Evolutionary conservation across 2,797 vertebrate genomes (phyloP).

Genomic region (Anguilla obscura): DNA sequence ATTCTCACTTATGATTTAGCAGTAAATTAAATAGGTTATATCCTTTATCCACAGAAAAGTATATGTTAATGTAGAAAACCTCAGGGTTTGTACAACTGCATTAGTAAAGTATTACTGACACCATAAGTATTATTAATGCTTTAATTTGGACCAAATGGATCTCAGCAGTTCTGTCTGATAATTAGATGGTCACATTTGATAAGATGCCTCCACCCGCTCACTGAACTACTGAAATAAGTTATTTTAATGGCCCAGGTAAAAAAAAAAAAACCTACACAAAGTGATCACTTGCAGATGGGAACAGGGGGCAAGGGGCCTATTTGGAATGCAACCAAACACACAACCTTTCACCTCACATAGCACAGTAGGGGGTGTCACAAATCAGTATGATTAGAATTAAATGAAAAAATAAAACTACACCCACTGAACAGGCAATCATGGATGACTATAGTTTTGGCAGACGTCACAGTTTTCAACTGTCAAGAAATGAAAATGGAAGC

Average conservation of each 20-base stretch:
- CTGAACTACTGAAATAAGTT: not conserved
- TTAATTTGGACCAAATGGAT: not conserved
- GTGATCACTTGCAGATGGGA: not conserved
- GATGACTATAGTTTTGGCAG: not conserved
- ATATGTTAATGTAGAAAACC: not conserved
- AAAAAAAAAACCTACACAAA: not conserved
- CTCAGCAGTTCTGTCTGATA: not conserved
- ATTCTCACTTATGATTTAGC: not conserved
- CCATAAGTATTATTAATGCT: not conserved
- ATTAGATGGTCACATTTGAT: not conserved
- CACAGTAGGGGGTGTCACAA: not conserved
- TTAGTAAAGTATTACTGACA: not conserved
- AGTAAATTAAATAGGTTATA: not conserved
- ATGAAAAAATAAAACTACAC: not conserved
- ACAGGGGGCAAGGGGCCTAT: not conserved
- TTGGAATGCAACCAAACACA: not conserved
- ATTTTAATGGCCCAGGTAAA: not conserved
- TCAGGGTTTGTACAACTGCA: not conserved
- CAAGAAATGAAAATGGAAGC: not conserved
- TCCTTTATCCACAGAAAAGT: not conserved
- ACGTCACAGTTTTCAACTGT: not conserved
- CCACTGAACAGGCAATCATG: not conserved
- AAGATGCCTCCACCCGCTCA: not conserved
- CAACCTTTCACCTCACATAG: not conserved
- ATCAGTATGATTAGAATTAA: not conserved